Conservation (phyloP, 2,888 invertebrate genomes). For the Leucophenga maculata region DNA sequence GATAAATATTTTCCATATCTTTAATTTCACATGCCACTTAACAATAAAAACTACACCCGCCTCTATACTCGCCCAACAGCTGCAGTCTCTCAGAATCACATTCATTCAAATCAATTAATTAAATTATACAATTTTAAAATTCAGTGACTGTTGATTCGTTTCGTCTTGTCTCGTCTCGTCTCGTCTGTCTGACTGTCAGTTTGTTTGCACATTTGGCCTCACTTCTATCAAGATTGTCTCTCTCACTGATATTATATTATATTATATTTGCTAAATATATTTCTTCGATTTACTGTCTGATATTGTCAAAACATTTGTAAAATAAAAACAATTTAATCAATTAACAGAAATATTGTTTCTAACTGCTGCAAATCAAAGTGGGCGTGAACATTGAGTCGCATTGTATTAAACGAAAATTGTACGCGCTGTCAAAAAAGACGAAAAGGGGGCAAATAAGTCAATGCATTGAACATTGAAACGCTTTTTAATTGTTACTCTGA, state of each 20-base stretch:
- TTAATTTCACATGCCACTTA: neutral
- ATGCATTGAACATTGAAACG: too few species aligned
- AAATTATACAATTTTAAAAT: slow-evolving; percentile 6
- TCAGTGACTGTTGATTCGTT: neutral
- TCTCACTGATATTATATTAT: too few species aligned
- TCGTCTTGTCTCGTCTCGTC: neutral
- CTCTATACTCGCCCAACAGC: neutral
- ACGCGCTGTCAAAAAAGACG: too few species aligned
- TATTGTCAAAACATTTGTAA: slow-evolving; percentile 22
- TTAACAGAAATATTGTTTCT: slow-evolving; percentile 31
- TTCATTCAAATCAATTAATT: slow-evolving; percentile 23
- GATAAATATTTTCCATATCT: too few species aligned
- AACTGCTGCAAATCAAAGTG: neutral
- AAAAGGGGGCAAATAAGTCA: too few species aligned
- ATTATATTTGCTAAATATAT: neutral
- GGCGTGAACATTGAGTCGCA: slow-evolving; percentile 11
- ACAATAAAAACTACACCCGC: neutral
- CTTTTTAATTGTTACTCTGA: too few species aligned
- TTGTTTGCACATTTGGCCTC: slow-evolving; percentile 4
- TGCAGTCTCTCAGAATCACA: slow-evolving; percentile 7
- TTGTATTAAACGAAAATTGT: too few species aligned
- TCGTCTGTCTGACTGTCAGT: neutral
- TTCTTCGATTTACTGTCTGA: slow-evolving; percentile 2
- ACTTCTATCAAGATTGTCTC: neutral
- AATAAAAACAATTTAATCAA: slow-evolving; percentile 39